Base-by-base conservation (phyloP, 2,888 invertebrate species). In the Troides oblongomaculatus region DNA sequence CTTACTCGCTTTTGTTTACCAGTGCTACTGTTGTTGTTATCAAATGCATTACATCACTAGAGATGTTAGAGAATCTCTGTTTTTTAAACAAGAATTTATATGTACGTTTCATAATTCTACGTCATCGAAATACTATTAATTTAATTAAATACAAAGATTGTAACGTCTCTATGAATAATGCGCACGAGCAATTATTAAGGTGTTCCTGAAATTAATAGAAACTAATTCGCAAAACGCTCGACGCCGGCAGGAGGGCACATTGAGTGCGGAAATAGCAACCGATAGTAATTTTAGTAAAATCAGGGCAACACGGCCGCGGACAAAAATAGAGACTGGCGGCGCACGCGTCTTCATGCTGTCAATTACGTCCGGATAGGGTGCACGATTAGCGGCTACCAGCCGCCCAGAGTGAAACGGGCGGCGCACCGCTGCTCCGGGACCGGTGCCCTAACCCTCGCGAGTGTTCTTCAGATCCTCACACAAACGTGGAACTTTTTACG, bases 271-370 rank as follows among this genome's bases (percentile, higher is more conserved):
- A 92, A 92, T 92, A 92, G 91, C 89, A 81, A 76, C 85, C 84
- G 86, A 88, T 86, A 86, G 89, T 92, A 92, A 92, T 92, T 92
- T 92, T 90, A 92, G 90, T 92, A 86, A 85, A 92, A 92, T 90
- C 92, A 88, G 92, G 92, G 92, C 92, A 92, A 92, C 89, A 81
- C 90, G 89, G 90, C 85, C 92, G 86, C 88, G 86, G 83, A 89
- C 89, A 83, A 86, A 92, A 92, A 92, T 92, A 92, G 91, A 84
- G 86, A 74, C 74, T 83, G 87, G 82, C 87, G 82, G 87, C 84
- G 84, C 86, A 83, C 84, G 88, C 87, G 86, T 87, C 87, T 88
- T 85, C 82, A 79, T 85, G 80, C 89, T 87, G 90, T 85, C 89
- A 91, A 92, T 90, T 90, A 89, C 87, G 85, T 88, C 89, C 89